Evolutionary conservation across 2,797 vertebrate genomes (phyloP).

Genomic region (Austrolebias charrua): DNA sequence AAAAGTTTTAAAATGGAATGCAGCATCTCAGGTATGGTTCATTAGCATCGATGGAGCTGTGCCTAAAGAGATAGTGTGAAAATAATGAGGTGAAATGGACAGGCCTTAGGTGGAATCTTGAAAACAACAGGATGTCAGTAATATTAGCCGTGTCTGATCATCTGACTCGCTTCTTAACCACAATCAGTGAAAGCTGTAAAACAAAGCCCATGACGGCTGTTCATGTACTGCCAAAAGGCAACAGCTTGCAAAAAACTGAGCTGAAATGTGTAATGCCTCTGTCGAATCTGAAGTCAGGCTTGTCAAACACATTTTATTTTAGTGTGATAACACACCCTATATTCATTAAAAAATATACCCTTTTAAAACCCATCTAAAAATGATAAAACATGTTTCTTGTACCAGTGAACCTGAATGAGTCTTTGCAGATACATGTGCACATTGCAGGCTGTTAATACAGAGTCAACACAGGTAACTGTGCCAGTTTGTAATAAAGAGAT

Average conservation of each 20-base stretch:
- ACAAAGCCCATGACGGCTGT: not conserved
- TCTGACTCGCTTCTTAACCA: not conserved
- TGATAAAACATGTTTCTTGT: not conserved
- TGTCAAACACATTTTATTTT: not conserved
- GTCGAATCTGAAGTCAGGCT: not conserved
- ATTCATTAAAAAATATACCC: not conserved
- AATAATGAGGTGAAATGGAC: not conserved
- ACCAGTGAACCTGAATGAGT: not conserved
- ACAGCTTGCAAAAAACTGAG: not conserved
- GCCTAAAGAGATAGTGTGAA: not conserved
- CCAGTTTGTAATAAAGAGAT: not conserved
- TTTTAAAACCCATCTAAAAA: not conserved
- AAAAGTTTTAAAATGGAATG: too few relatives aligned
- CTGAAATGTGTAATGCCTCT: not conserved
- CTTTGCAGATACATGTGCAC: not conserved
- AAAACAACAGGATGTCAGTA: not conserved
- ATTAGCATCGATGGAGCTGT: not conserved
- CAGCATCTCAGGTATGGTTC: too few relatives aligned
- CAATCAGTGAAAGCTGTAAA: not conserved
- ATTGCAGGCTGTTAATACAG: not conserved
- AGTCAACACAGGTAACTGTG: not conserved
- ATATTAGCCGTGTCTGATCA: not conserved
- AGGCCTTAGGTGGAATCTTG: not conserved
- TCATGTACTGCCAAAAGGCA: not conserved
- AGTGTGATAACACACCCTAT: not conserved